A percentile compares a stretch with the other conserved stretches of the same genome.
These are phyloP conservation scores for Ambastaia sidthimunki DNA, from an alignment of 2,797 vertebrate genomes.

Conservation along the genomic window DNA sequence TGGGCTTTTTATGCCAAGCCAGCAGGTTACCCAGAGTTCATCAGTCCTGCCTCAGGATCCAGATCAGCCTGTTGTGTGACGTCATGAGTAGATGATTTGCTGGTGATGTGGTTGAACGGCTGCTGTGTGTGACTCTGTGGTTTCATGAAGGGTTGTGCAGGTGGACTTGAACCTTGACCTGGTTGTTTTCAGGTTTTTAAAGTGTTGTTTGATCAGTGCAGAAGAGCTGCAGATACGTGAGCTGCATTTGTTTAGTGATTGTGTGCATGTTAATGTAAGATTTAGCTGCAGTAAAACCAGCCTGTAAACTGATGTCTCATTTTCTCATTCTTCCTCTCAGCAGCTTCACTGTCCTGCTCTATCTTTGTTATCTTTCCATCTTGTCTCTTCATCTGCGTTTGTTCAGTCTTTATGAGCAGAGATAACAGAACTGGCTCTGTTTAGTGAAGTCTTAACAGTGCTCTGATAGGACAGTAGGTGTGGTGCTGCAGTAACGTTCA, in stretches of 20 bases:
- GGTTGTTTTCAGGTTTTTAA: too few species aligned
- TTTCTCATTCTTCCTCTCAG: too few species aligned
- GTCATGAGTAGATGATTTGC: conserved; percentile 62
- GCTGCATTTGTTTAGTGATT: conserved; percentile 6
- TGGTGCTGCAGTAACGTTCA: conserved; percentile 46
- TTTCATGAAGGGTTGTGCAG: background rate
- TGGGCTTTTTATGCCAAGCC: conserved; percentile 56
- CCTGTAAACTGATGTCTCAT: too few species aligned
- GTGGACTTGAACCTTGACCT: background rate
- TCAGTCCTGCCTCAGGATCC: conserved; percentile 60
- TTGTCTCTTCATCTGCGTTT: conserved; percentile 41
- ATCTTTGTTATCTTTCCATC: conserved; percentile 10
- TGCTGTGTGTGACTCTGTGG: background rate
- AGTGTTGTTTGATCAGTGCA: background rate
- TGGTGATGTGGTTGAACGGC: conserved; percentile 42
- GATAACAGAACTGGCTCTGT: conserved; percentile 53
- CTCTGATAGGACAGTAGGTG: conserved; percentile 54
- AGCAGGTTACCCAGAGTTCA: conserved; percentile 72
- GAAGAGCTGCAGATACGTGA: background rate
- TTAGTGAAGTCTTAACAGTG: conserved; percentile 52
- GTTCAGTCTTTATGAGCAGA: conserved; percentile 47
- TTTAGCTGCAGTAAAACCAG: too few species aligned
- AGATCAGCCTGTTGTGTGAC: conserved; percentile 33
- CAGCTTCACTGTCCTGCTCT: too few species aligned
- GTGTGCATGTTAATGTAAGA: background rate